Evolutionary conservation across 2,888 invertebrate species (phyloP).

Genomic region (Atrina japonica): DNA sequence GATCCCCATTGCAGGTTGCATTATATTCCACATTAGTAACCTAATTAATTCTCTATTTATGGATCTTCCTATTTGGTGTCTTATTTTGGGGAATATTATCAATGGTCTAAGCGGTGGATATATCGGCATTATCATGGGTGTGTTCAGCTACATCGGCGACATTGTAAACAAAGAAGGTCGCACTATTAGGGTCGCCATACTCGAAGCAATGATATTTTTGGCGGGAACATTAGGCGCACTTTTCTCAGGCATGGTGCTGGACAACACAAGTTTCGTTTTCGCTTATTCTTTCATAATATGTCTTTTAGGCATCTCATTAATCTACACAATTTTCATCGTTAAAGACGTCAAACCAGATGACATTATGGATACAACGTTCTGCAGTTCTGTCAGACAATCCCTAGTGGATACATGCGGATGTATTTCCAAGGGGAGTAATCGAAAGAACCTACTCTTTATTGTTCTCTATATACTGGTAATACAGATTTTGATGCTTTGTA

Average conservation of each 20-base stretch:
- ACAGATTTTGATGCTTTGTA: slow-evolving; percentile 57
- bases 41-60: slow-evolving; percentile 75
- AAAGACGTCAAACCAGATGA: slow-evolving; percentile 56
- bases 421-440: slow-evolving; percentile 57
- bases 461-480: slow-evolving; percentile 54
- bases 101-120: slow-evolving; percentile 81
- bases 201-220: slow-evolving; percentile 90
- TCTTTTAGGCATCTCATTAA: slow-evolving; percentile 73
- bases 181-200: slow-evolving; percentile 89
- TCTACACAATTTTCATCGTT: slow-evolving; percentile 76
- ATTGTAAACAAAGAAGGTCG: slow-evolving; percentile 86
- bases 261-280: slow-evolving; percentile 75
- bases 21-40: slow-evolving; percentile 61
- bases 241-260: slow-evolving; percentile 89
- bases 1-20: slow-evolving; percentile 79
- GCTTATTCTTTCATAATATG: slow-evolving; percentile 78
- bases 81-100: slow-evolving; percentile 79
- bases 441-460: slow-evolving; percentile 49
- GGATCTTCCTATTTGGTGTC: slow-evolving; percentile 66
- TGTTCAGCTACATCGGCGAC: slow-evolving; percentile 91
- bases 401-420: slow-evolving; percentile 52
- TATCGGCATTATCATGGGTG: slow-evolving; percentile 79
- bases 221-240: slow-evolving; percentile 92
- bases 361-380: neutral
- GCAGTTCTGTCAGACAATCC: slow-evolving; percentile 34